Conservation (phyloP, 2,797 vertebrate species). For the Xerus rutilus region DNA sequence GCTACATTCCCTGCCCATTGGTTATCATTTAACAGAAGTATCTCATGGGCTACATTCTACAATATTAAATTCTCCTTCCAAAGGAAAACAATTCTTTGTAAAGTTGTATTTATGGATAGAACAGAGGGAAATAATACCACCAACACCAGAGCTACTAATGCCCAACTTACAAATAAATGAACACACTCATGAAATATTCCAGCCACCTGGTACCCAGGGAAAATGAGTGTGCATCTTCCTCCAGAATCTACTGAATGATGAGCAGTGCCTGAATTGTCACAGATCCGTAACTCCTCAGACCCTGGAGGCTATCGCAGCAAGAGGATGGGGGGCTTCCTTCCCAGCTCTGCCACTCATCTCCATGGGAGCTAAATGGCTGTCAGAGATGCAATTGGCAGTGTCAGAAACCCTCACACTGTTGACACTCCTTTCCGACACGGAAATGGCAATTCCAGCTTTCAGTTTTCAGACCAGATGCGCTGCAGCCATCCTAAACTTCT, state of each 20-base stretch:
- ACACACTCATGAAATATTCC: background rate
- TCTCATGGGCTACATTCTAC: conserved; percentile 20
- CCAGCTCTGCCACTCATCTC: background rate
- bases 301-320: background rate
- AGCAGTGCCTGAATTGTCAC: background rate
- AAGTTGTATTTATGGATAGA: background rate
- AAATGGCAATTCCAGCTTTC: background rate
- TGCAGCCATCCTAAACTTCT: background rate
- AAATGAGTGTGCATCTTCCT: background rate
- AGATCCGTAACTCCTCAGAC: background rate
- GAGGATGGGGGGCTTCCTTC: background rate
- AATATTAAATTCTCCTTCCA: conserved; percentile 55
- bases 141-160: background rate
- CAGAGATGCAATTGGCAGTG: background rate
- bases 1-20: too few relatives aligned
- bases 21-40: background rate
- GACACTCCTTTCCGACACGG: background rate
- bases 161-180: background rate
- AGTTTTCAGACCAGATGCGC: background rate
- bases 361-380: background rate
- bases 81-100: conserved; percentile 46
- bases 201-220: background rate
- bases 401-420: background rate
- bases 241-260: background rate
- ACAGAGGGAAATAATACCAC: background rate